A percentile compares a stretch with the other conserved stretches of the same genome.
These are phyloP conservation scores for Saccostrea glomerata DNA, from an alignment of 1,140 invertebrate genomes.

Conservation along the genomic window DNA sequence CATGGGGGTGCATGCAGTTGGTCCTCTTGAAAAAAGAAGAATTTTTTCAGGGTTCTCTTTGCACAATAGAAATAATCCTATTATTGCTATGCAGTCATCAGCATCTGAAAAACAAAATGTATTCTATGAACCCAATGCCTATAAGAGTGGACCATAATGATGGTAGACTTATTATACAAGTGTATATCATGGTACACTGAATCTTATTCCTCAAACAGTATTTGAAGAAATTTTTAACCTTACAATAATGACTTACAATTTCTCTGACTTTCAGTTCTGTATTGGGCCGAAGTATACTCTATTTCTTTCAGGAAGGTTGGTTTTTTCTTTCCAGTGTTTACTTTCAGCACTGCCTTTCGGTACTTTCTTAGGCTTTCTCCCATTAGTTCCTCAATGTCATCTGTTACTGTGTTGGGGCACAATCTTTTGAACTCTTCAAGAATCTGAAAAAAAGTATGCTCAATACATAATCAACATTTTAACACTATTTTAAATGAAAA, in stretches of 20 bases:
- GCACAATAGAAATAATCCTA: background rate
- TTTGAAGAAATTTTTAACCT: background rate
- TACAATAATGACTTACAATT: background rate
- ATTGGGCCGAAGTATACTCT: background rate
- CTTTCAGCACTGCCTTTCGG: background rate
- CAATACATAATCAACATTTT: background rate
- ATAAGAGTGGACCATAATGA: background rate
- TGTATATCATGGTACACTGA: background rate
- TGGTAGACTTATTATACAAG: background rate
- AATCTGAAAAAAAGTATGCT: background rate
- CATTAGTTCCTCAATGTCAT: background rate
- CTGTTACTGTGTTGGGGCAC: background rate
- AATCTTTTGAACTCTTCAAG: background rate
- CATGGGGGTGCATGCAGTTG: background rate
- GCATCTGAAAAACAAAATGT: background rate
- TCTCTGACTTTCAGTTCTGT: background rate
- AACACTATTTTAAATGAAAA: background rate
- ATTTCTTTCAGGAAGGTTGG: background rate
- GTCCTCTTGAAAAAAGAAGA: background rate
- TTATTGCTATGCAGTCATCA: background rate
- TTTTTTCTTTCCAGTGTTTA: background rate
- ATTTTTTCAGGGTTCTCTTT: background rate
- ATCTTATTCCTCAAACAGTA: background rate
- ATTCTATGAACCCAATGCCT: background rate
- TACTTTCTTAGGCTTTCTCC: background rate